Conservation (phyloP, 2,888 invertebrate species). For the Plagodis dolabraria region DNA sequence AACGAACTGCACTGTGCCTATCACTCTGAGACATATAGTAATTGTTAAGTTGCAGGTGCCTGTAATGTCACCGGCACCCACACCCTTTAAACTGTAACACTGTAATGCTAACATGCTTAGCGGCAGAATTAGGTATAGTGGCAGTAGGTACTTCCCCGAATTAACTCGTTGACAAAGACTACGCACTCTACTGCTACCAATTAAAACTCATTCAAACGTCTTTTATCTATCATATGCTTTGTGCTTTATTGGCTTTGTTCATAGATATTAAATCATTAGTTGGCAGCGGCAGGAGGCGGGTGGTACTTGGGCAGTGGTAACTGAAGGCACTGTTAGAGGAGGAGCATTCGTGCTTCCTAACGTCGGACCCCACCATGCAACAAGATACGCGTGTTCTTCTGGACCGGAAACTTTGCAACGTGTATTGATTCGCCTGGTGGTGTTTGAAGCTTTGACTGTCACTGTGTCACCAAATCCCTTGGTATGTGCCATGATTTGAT, state of each 20-base stretch:
- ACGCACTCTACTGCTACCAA: too few relatives aligned
- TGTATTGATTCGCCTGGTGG: constrained; percentile 86
- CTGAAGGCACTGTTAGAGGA: constrained; percentile 68
- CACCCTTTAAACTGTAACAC: too few relatives aligned
- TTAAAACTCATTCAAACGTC: too few relatives aligned
- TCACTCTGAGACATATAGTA: too few relatives aligned
- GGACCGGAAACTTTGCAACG: constrained; percentile 87
- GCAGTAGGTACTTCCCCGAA: too few relatives aligned
- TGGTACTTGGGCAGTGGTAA: constrained; percentile 65
- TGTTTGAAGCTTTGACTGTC: constrained; percentile 88
- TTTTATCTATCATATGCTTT: background rate
- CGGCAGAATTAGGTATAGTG: too few relatives aligned
- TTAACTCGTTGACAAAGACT: too few relatives aligned
- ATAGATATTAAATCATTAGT: constrained; percentile 49
- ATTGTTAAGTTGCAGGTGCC: too few relatives aligned
- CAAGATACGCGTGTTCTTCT: constrained; percentile 89
- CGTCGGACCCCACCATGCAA: constrained; percentile 86
- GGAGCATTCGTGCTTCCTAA: constrained; percentile 80
- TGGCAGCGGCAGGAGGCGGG: constrained; percentile 77
- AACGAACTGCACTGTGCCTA: too few relatives aligned
- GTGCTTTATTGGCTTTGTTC: constrained; percentile 14
- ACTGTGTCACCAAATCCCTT: constrained; percentile 87
- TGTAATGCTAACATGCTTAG: too few relatives aligned
- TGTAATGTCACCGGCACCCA: too few relatives aligned
- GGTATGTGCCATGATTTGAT: constrained; percentile 64